Base-by-base conservation (phyloP, 2,797 vertebrate genomes). In the Ibycter americanus region DNA sequence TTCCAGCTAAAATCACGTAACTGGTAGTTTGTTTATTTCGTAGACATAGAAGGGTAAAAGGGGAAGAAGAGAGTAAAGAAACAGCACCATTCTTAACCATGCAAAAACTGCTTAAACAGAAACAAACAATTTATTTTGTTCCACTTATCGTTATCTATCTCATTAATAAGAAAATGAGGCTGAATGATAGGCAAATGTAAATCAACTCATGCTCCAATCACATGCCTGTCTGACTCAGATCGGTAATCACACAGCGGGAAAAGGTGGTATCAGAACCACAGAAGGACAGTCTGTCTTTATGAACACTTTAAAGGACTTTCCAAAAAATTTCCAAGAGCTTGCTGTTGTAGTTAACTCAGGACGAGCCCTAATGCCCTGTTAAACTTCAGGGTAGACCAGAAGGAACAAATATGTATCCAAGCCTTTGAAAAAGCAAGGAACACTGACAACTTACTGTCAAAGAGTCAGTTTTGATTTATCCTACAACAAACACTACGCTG, bases 391-490 rank as follows among this genome's bases (percentile, higher is more conserved):
- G 42, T 42, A 73, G 52, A 72, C 32, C 40, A 87, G 63, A 87
- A 89, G 29, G 67, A 91, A 92, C 11, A 94, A 73, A 17, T 49
- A 51, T 3, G 7, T 58, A 83, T 11, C 20, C 15, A 15, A 40
- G 38, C 19, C 47, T 52, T 72, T 44, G 59, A 89, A 74, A 93
- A 89, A 58, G 19, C 42, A 90, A 63, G 25, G 32, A 86, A 91
- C 91, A 79, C 16, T 14, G 34, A 67, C 56, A 93, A 34, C 17
- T 79, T 70, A 8, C 12, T 68, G 46, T 78, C 65, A 54, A 74
- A 79, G 29, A 81, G 52, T 78, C 44, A 32, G 36, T 34, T 91
- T 38, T 65, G n/a, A 70, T 76, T 78, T 68, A 61, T 55, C n/a
- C 51, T 83, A 59, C 74, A 90, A 87, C 12, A 83, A 77, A 85